Evolutionary conservation across 2,888 invertebrate species (phyloP).

Genomic region (Reticulitermes lucifugus): DNA sequence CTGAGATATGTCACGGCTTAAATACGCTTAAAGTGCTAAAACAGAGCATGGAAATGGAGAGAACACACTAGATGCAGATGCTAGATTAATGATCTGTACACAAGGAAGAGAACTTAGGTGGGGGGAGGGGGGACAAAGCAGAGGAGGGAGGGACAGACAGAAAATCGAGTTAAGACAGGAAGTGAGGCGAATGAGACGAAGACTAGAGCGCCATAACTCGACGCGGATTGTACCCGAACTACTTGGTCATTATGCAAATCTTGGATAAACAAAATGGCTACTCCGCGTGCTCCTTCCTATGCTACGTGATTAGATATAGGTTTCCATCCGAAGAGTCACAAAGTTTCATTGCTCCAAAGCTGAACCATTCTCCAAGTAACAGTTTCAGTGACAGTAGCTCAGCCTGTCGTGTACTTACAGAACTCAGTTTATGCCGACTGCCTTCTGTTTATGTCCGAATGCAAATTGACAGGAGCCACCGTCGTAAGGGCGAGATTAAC

Average conservation of each 20-base stretch:
- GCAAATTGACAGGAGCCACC: neutral
- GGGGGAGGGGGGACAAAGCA: neutral
- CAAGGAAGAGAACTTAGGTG: neutral
- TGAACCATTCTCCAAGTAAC: neutral
- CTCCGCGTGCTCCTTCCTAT: neutral
- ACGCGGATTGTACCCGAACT: neutral
- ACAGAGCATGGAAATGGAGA: neutral
- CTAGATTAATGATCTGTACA: neutral
- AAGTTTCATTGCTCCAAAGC: neutral
- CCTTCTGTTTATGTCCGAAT: neutral
- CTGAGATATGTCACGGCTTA: no score
- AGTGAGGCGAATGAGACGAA: neutral
- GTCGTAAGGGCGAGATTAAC: no score
- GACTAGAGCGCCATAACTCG: neutral
- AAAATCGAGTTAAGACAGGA: neutral
- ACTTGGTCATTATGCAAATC: conserved; percentile 24
- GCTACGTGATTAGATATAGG: neutral
- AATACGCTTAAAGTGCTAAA: neutral
- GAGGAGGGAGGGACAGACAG: neutral
- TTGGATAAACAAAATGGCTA: conserved; percentile 23
- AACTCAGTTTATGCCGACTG: neutral
- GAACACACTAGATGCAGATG: neutral
- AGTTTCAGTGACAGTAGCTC: neutral
- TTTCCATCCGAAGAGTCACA: neutral
- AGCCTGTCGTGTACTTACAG: no score